Base-by-base conservation (phyloP, 2,888 invertebrate genomes). In the Drosophila fungiperda region DNA sequence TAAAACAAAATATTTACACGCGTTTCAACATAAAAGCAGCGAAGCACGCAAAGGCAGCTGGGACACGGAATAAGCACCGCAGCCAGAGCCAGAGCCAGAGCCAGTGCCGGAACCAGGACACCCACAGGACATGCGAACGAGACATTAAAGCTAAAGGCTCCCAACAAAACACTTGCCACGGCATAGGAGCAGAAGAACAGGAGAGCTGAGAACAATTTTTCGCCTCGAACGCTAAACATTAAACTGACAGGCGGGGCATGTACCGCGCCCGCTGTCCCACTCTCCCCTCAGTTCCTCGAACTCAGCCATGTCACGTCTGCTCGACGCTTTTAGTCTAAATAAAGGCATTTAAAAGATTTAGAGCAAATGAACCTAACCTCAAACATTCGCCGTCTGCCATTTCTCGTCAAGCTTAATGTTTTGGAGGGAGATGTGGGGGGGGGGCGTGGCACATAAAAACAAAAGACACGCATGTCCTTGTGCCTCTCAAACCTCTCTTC, bases 281-380 rank as follows among this genome's bases (percentile, higher is more conserved):
- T 36, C 50, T 35, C 38, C n/a, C 29, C 42, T 23, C 29, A 32
- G 15, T 12, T 36, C 20, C 45, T 50, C n/a, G 45, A 23, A 15
- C 42, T 40, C 38, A 11, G 33, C 20, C 57, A 70, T 42, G 89
- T 80, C 90, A 85, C 85, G 85, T 85, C 85, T 85, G 85, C 84
- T 89, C 78, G 76, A 72, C 85, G 85, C 90, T 85, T 90, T 85
- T 85, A 85, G 85, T 87, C 90, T 83, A 86, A 90, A 90, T 87
- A 90, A 87, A 87, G 87, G 91, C 90, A 90, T 87, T 87, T 90
- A 87, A 90, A 88, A 90, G 91, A 87, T 90, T 90, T 90, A 90
- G 91, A 89, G 76, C 80, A 90, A 87, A 87, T 90, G 88, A 88
- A 87, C 89, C 88, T 88, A 89, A 89, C 89, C 87, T 85, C 90